Evolutionary conservation across 2,113 vertebrate genomes (phyloP).

Genomic region (Apeltes quadracus): DNA sequence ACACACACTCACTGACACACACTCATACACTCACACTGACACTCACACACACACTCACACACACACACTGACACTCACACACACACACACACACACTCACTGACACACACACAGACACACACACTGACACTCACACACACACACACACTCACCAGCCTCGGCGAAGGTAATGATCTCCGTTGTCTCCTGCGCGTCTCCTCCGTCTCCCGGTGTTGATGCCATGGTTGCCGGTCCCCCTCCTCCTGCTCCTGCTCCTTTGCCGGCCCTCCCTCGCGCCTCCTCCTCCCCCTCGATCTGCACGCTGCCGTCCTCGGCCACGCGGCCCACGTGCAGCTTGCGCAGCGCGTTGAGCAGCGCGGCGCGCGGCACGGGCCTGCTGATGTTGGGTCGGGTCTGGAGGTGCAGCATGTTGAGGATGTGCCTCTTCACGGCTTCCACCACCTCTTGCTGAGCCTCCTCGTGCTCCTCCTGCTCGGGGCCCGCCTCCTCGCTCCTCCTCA

Average conservation of each 20-base stretch:
- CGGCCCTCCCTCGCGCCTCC: slow-evolving; percentile 80
- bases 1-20: slow-evolving; percentile 13
- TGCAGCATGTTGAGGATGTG: slow-evolving; percentile 99
- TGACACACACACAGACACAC: slow-evolving; percentile 10
- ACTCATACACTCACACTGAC: slow-evolving; percentile 14
- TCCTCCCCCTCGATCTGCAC: slow-evolving; percentile 94
- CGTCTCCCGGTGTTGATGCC: slow-evolving; percentile 30
- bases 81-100: slow-evolving; percentile 2
- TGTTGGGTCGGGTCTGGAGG: slow-evolving; percentile 92
- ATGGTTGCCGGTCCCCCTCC: slow-evolving; percentile 84
- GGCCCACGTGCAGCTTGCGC: slow-evolving; percentile 96
- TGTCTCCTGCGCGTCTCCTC: slow-evolving; percentile 80
- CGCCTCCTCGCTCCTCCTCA: slow-evolving; percentile 75
- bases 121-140: slow-evolving; percentile 12
- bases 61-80: slow-evolving; percentile 13
- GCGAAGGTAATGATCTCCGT: slow-evolving; percentile 99
- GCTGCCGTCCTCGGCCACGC: slow-evolving; percentile 91
- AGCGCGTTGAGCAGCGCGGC: slow-evolving; percentile 96
- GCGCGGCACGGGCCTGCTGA: slow-evolving; percentile 94
- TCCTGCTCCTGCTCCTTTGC: slow-evolving; percentile 80
- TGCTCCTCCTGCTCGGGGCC: slow-evolving; percentile 50
- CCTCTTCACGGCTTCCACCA: slow-evolving; percentile 97
- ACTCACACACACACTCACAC: slow-evolving; percentile 32
- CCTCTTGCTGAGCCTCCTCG: slow-evolving; percentile 82
- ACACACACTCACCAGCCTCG: slow-evolving; percentile 74